Evolutionary conservation across 2,113 vertebrate species (phyloP), one percentile per base, ranked within the genome.

Genomic region (Dendropsophus ebraccatus): DNA sequence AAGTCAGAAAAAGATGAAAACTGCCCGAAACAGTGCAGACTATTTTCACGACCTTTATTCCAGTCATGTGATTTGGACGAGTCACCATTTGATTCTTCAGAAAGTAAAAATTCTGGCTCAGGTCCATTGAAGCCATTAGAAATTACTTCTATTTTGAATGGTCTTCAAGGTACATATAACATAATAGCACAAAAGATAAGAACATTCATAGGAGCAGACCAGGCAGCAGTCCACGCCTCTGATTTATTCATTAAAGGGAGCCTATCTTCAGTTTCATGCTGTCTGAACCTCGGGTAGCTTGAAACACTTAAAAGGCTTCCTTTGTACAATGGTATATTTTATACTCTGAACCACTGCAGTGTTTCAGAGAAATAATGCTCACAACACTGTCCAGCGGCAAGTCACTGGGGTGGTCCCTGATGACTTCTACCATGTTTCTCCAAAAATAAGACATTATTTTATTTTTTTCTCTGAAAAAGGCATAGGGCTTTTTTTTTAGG

Each of bases 91-190:
- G 97, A 97, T 90, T 95, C 94, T 85, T 86, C 92, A 89, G 96
- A 96, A 92, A 94, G 95, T 93, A 96, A 95, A 94, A 95, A 93
- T 89, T 92, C 91, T 88, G 96, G 95, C 89, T 94, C 95, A 93
- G 91, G 91, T 93, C 93, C 95, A 76, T 94, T 95, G 91, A 98
- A 96, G 93, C 94, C 96, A 82, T 93, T 96, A 91, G 96, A 98
- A 94, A 96, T 96, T 86, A 95, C 94, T 87, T 97, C 97, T 89
- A 94, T 97, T 88, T 95, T 98, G 89, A 98, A 97, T 91, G 97
- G 97, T 82, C 93, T 99, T 89, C 97, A 96, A 97, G 97, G 97
- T 98, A 97, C 88, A 65, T 47, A 25, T 30, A 17, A 41, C 21
- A 70, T 70, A 37, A 67, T 32, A 30, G 28, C 5, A 4, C 1